phyloP scores from a whole-genome alignment of 2,113 vertebrate genomes.

The Phaethornis superciliosus region DNA sequence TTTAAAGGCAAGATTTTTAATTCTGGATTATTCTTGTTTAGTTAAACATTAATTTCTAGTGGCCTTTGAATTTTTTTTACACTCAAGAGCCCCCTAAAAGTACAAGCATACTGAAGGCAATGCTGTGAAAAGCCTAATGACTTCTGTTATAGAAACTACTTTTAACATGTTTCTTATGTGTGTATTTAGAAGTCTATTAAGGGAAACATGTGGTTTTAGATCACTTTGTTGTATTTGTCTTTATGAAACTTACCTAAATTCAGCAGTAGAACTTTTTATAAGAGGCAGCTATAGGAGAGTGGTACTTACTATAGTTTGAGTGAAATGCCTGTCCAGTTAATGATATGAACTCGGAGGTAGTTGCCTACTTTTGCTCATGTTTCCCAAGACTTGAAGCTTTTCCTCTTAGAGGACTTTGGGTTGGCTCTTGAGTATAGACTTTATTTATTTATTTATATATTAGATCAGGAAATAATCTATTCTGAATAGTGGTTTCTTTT shows the following conservation, averaged over 20 bases:
- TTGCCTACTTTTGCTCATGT: neutral
- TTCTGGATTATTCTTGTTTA: neutral
- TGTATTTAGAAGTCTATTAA: neutral
- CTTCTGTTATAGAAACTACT: neutral
- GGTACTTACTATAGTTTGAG: neutral
- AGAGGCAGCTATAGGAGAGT: neutral
- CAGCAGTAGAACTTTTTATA: too few species aligned
- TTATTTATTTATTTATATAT: neutral
- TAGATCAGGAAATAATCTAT: neutral
- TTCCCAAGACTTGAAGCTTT: neutral
- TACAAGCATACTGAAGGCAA: neutral
- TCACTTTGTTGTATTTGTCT: neutral
- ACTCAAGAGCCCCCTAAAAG: neutral
- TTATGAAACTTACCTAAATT: too few species aligned
- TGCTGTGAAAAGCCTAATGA: neutral
- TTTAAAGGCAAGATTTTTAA: neutral
- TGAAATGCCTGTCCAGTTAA: neutral
- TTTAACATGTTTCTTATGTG: accelerated
- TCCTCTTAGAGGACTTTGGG: neutral
- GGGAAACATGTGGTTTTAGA: neutral
- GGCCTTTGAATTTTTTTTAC: neutral
- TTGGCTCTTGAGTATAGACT: neutral
- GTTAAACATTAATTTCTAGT: neutral
- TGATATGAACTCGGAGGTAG: accelerated
- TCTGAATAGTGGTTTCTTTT: neutral